Percentiles rank a stretch among this genome's conserved stretches.
phyloP scores from a whole-genome alignment of 2,113 vertebrate species.

The Bubo scandiacus region DNA sequence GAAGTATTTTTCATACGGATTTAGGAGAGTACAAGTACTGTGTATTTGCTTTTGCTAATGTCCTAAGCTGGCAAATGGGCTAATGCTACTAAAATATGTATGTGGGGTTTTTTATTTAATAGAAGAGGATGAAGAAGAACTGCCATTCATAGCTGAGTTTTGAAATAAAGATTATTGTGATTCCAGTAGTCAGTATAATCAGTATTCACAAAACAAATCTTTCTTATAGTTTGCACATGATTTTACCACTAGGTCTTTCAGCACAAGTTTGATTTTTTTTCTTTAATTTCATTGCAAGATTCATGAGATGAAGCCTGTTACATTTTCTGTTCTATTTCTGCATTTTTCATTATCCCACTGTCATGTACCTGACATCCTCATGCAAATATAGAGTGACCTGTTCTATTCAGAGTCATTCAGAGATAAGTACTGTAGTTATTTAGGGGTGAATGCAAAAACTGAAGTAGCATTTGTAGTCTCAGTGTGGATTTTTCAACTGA shows the following conservation, averaged over 20 bases:
- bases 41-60: neutral
- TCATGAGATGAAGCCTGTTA: neutral
- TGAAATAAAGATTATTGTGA: neutral
- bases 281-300: conserved; percentile 20
- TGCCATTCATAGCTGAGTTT: neutral
- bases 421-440: neutral
- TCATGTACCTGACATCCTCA: conserved; percentile 11
- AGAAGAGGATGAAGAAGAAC: neutral
- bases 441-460: conserved; percentile 2
- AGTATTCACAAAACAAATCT: neutral
- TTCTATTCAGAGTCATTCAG: conserved; percentile 8
- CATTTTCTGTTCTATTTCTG: conserved; percentile 12
- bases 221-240: neutral
- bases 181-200: neutral
- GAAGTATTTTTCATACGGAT: neutral
- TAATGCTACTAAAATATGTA: neutral
- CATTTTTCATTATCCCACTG: conserved; percentile 57
- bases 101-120: neutral
- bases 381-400: conserved; percentile 36
- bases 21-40: neutral
- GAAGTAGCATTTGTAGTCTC: neutral
- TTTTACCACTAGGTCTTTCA: neutral
- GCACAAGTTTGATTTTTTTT: neutral
- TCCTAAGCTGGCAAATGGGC: neutral
- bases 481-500: neutral